Base-by-base conservation (phyloP, 2,113 vertebrate species). In the Corythaeola cristata region DNA sequence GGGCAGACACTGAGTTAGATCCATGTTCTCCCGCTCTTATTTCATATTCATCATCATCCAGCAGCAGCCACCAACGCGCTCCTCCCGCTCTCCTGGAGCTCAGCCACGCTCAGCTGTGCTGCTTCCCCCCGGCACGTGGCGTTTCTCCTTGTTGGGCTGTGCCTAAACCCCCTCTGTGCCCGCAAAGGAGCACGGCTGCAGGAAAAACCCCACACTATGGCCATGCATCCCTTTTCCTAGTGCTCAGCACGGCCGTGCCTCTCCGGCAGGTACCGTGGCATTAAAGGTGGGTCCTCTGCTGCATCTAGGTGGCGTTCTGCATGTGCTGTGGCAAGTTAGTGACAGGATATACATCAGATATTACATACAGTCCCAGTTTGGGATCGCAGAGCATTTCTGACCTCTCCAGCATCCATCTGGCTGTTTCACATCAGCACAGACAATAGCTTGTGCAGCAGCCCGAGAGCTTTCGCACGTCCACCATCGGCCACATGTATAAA, bases 1-100 rank as follows among this genome's bases (percentile, higher is more conserved):
- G 78, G 89, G 94, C 89, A 94, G 84, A 71, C 80, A 33, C 9
- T 9, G 83, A 89, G 58, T 80, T 86, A 78, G 68, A 92, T 94
- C 80, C 93, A 85, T 41, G 68, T 95, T 92, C 90, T 93, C 67
- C 88, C 19, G 60, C 76, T 93, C 72, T 64, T 90, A 5, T 89
- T 95, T 89, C 91, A 91, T 72, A 95, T 91, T 93, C 94, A 89
- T 90, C 90, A 81, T 41, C 89, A 93, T 72, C 80, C 83, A 95
- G 88, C 60, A 94, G 86, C 86, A 84, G 89, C 73, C 86, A 86
- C 94, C 95, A 89, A 86, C 33, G 1, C n/a, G 1, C n/a, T 82
- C 22, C 15, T 84, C 73, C 19, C 1, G 9, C 60, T 89, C 76
- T 33, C 16, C 73, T 81, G 89, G 80, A 88, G 91, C 89, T 72